Evolutionary conservation across 1,140 invertebrate species (phyloP), one percentile per base, ranked within the genome.

Genomic region (Riptortus pedestris): DNA sequence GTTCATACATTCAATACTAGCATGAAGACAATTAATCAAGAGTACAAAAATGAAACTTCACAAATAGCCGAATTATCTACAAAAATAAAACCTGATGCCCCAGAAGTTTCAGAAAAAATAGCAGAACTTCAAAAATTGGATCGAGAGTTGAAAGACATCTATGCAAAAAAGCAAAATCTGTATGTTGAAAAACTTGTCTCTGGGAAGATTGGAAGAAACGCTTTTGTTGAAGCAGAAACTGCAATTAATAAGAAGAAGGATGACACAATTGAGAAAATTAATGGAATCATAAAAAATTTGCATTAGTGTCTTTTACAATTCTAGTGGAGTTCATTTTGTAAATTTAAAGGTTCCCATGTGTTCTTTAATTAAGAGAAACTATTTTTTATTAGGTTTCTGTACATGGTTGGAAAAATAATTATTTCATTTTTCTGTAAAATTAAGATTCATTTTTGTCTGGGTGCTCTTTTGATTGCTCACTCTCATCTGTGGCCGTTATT

Each of bases 111-210:
- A 63, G 85, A 87, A 38, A 81, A 84, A 72, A 78, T 86, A 0
- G 73, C 73, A 59, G 85, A 86, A 64, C 71, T 86, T 14, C 84
- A 86, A 68, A 81, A 80, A 62, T 67, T 80, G 61, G 85, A 87
- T 69, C 74, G 73, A 68, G 67, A 72, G 1, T 67, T 80, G 24
- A 79, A 78, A 62, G 79, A 79, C 55, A 57, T 79, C 5, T 80
- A 78, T 64, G 74, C 73, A 63, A 76, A 79, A 48, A 77, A 79
- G 22, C 79, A 85, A 65, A 73, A 74, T 16, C 68, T 80, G 2
- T 78, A 81, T 63, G 78, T 83, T 48, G 85, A 88, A 60, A 86
- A 84, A 71, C 71, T 87, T 27, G 79, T 87, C 11, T 75, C 79
- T 12, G 80, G 80, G 3, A 87, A 87, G 74, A 79, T 87, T 64